Base-by-base conservation (phyloP, 2,888 invertebrate genomes). In the Tetramorium bicarinatum region DNA sequence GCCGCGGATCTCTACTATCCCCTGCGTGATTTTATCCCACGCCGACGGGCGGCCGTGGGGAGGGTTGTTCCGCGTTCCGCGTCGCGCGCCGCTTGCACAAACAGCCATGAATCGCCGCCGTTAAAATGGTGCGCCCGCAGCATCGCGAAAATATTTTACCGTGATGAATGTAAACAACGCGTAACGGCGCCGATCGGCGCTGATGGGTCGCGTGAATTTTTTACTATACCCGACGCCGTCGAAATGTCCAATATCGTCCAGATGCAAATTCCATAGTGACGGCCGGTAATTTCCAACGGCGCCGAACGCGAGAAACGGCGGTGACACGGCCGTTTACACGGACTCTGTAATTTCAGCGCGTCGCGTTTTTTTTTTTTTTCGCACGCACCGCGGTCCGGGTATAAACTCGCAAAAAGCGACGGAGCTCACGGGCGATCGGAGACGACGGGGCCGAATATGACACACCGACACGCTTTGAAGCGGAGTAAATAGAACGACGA, bases 171-270 rank as follows among this genome's bases (percentile, higher is more conserved):
- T 81, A 81, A 80, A 80, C 72, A 80, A 72, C 72, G 71, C 71
- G 79, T 79, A 59, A 79, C 74, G 62, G 67, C 76, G 67, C 76
- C 76, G 75, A 56, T 80, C 56, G 74, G 59, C 84, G 56, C 71
- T 88, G 86, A 89, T 87, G 87, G 89, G 61, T 62, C 47, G 74
- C 62, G 81, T 67, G 82, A 82, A 87, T 88, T 85, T 85, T 85
- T 89, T 87, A 85, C 81, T 34, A 41, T 29, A n/a, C n/a, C 59
- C 71, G 72, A 59, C 64, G 15, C 25, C 59, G 62, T 81, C 59
- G 79, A 64, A 80, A 47, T 56, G 47, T 59, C 61, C 72, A 79
- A 74, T 64, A 29, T n/a, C 62, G 62, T 74, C 47, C 75, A 59
- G 54, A 54, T 72, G 71, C 75, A 74, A 86, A 87, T 82, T 86